Evolutionary conservation across 2,888 invertebrate species (phyloP).

Genomic region (Tanypteryx hageni): DNA sequence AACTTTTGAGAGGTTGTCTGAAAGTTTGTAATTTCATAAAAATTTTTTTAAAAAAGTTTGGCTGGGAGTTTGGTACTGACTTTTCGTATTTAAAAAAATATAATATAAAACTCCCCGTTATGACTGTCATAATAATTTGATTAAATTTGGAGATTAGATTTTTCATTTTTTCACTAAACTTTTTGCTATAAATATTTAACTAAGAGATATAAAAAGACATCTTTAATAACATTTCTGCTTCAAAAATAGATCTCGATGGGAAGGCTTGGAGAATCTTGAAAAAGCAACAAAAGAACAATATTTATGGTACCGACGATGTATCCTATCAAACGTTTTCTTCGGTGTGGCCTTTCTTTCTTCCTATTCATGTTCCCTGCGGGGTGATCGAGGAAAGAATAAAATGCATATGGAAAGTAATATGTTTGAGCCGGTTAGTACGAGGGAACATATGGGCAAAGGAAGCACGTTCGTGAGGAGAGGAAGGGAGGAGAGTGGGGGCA

Average conservation of each 20-base stretch:
- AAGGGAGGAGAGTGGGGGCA: background rate
- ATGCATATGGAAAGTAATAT: slow-evolving; percentile 45
- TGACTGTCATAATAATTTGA: too few species aligned
- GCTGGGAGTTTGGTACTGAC: background rate
- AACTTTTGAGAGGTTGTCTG: background rate
- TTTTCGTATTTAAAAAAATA: background rate
- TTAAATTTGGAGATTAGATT: too few species aligned
- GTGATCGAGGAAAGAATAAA: slow-evolving; percentile 23
- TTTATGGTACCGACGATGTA: slow-evolving; percentile 26
- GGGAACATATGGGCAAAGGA: slow-evolving; percentile 4
- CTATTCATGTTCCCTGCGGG: background rate
- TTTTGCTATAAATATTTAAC: background rate
- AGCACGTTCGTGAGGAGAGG: background rate
- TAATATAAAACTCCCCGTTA: background rate
- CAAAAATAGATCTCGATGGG: background rate
- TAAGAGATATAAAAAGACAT: background rate
- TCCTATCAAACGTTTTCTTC: slow-evolving; percentile 19
- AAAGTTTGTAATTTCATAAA: background rate
- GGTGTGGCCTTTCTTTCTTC: background rate
- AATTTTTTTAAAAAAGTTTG: background rate
- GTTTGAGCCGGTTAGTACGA: slow-evolving; percentile 35
- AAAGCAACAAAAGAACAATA: slow-evolving; percentile 22
- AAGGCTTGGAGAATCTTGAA: background rate
- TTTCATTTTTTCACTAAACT: too few species aligned
- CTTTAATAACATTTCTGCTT: background rate